Evolutionary conservation across 2,797 vertebrate genomes (phyloP), one percentile per base, ranked within the genome.

Genomic region (Sebastes itinus): DNA sequence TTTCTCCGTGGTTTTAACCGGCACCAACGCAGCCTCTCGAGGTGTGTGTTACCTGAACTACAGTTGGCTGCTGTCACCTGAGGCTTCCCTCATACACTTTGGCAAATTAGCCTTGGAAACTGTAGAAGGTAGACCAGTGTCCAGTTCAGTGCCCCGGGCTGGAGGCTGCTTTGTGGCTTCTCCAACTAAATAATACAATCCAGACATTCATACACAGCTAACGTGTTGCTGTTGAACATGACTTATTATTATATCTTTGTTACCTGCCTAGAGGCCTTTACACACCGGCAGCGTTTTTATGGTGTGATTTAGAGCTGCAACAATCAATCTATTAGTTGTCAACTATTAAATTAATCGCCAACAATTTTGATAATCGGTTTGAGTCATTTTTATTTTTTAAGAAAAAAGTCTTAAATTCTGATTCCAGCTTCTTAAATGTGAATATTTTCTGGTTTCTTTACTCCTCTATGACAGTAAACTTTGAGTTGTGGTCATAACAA

Each of bases 101-200:
- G 61, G 67, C 73, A 78, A 80, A 91, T 92, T 76, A 83, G 75
- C 65, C 62, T 2, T 30, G 72, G 91, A 90, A 92, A 94, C 82
- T 30, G 72, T 80, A 92, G 90, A 87, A 65, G 83, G 67, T 3
- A 20, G 42, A 59, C 59, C 61, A 79, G 84, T 84, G 80, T 89
- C 87, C 42, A 22, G 66, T 88, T 81, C 72, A 72, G 49, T 54
- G 30, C 12, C 73, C 80, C 52, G 13, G 60, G 35, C 32, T 27
- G 27, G 78, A 66, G 35, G 54, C 38, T 4, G 35, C 28, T 52
- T 28, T 64, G 46, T 72, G 22, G 23, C 35, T 28, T 52, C 72
- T 62, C 23, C 9, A 55, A 56, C 27, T 22, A 72, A 61, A 73
- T 27, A 27, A 66, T 28, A 46, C 7, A 23, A 20, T 33, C 1